Conservation (phyloP, 2,888 invertebrate genomes). For the Carabus problematicus region DNA sequence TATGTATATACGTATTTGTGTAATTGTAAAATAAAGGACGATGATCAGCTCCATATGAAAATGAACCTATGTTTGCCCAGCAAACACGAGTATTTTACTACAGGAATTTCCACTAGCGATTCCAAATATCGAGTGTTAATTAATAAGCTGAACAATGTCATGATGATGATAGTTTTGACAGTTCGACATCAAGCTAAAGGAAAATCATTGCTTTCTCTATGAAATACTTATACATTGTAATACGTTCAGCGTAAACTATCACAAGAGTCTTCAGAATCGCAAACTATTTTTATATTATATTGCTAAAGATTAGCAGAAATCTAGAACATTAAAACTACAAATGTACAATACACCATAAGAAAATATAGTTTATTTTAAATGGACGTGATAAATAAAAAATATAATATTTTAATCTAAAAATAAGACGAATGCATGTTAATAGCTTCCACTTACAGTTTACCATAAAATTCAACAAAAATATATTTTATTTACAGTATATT, state of each 20-base stretch:
- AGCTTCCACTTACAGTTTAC: constrained; percentile 39
- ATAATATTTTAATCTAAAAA: constrained; percentile 39
- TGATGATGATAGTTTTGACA: too few relatives aligned
- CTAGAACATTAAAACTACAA: constrained; percentile 37
- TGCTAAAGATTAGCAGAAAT: constrained; percentile 30
- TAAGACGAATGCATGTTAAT: constrained; percentile 35
- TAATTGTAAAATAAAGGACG: too few relatives aligned
- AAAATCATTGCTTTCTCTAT: background rate
- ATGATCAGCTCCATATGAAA: background rate
- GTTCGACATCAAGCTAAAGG: too few relatives aligned
- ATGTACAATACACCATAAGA: constrained; percentile 42
- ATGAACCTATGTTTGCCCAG: constrained; percentile 29
- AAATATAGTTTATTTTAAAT: constrained; percentile 42
- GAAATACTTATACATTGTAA: background rate
- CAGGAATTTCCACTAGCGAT: background rate
- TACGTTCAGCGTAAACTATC: too few relatives aligned
- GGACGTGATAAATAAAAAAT: constrained; percentile 43
- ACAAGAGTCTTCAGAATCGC: too few relatives aligned
- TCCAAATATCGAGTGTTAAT: background rate
- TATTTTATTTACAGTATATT: constrained; percentile 43
- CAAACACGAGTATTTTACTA: constrained; percentile 31
- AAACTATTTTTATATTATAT: constrained; percentile 2
- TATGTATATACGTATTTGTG: background rate
- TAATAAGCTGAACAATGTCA: constrained; percentile 7
- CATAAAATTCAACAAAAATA: constrained; percentile 43